Percentiles rank a stretch among this genome's conserved stretches.
These are phyloP conservation scores for Phenacoccus solenopsis DNA, from an alignment of 1,140 invertebrate genomes.

Conservation along the genomic window DNA sequence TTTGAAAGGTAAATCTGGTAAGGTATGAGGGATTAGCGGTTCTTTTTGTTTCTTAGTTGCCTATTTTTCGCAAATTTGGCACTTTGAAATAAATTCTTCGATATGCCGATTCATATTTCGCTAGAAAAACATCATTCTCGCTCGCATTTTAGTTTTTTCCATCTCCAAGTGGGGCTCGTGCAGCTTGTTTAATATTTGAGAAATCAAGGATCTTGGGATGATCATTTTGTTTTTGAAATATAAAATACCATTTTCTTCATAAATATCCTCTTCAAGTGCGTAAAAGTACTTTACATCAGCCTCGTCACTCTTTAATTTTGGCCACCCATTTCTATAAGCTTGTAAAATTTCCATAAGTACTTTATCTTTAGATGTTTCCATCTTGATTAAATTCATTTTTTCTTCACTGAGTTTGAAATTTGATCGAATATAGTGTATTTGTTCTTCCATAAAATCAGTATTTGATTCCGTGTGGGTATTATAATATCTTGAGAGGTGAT, in stretches of 20 bases:
- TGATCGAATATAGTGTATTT: neutral
- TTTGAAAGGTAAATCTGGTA: conserved; percentile 19
- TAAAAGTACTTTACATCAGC: neutral
- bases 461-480: no score
- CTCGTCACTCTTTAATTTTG: no score
- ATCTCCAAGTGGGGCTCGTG: conserved; percentile 30
- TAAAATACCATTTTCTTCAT: neutral
- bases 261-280: neutral
- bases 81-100: neutral
- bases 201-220: conserved; percentile 27
- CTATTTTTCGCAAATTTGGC: conserved; percentile 5
- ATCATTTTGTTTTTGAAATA: neutral
- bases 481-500: no score
- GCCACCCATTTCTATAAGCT: no score
- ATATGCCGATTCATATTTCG: conserved; percentile 13
- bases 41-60: neutral
- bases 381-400: neutral
- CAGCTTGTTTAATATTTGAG: conserved; percentile 29
- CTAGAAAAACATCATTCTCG: neutral
- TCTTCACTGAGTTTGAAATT: neutral
- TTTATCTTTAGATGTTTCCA: neutral
- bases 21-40: neutral
- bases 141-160: conserved; percentile 2
- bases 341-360: neutral
- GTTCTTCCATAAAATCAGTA: neutral